phyloP scores from a whole-genome alignment of 2,113 vertebrate genomes.

The Gymnobelideus leadbeateri region DNA sequence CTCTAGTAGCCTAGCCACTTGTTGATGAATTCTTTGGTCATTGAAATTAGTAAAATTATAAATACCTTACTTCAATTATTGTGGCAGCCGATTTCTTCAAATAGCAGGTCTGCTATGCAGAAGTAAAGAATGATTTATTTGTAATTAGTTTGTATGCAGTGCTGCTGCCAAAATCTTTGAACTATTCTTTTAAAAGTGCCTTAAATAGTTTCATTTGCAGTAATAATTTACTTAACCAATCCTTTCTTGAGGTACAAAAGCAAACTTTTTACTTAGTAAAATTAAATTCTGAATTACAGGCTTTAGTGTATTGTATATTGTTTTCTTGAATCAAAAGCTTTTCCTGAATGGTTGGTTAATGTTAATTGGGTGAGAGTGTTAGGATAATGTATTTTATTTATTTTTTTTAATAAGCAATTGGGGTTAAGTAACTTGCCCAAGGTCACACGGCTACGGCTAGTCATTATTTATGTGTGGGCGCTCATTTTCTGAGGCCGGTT shows the following conservation, averaged over 20 bases:
- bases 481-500: too few relatives aligned
- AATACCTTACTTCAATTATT: neutral
- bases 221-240: slow-evolving; percentile 24
- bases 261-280: neutral
- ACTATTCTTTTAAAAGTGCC: slow-evolving; percentile 5
- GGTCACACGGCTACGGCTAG: too few relatives aligned
- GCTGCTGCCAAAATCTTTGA: neutral
- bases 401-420: too few relatives aligned
- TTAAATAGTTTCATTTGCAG: slow-evolving; percentile 35
- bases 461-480: too few relatives aligned
- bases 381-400: neutral
- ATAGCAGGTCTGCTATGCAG: neutral
- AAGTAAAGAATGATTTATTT: neutral
- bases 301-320: neutral
- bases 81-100: neutral
- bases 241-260: slow-evolving; percentile 13
- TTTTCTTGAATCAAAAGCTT: neutral
- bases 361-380: neutral
- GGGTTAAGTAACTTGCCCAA: too few relatives aligned
- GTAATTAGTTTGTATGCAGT: slow-evolving; percentile 8
- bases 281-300: neutral
- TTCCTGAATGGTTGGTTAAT: neutral
- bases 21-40: neutral
- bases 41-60: neutral
- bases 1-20: neutral